Base-by-base conservation (phyloP, 2,888 invertebrate genomes). In the Aporophyla lueneburgensis region DNA sequence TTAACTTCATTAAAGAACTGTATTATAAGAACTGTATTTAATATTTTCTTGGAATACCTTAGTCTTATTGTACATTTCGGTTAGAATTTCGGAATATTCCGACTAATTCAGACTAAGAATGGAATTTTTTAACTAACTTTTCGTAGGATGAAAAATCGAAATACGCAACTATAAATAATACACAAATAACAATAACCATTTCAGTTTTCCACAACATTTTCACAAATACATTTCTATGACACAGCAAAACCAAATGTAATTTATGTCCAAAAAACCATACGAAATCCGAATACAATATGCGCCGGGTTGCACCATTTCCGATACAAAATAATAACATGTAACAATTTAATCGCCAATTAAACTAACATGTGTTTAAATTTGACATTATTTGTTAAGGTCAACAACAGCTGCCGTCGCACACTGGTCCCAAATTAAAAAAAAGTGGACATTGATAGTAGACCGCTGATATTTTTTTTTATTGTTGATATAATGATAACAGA, bases 361-460 rank as follows among this genome's bases (percentile, higher is more conserved):
- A 76, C 66, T 71, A 89, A 85, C 87, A 81, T 87, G 87, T 87
- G 82, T 87, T 88, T 88, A 87, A 86, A 84, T 86, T 88, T 88
- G 89, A 88, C 88, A 89, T 89, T 89, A 88, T 87, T 86, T 86
- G 88, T 87, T 88, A 87, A 89, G 76, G 86, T 82, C 67, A 79
- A 76, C 74, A 86, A 80, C 86, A 87, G 86, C 84, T 85, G 87
- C 33, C 33, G 70, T 43, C n/a, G n/a, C n/a, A n/a, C n/a, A n/a
- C n/a, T n/a, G n/a, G n/a, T n/a, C n/a, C n/a, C n/a, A n/a, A n/a
- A n/a, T n/a, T n/a, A n/a, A n/a, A n/a, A n/a, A n/a, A n/a, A n/a
- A n/a, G n/a, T n/a, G n/a, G n/a, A n/a, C n/a, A n/a, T n/a, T n/a
- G n/a, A n/a, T n/a, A n/a, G n/a, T n/a, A n/a, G n/a, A n/a, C n/a